A percentile compares a stretch with the other conserved stretches of the same genome.
These are phyloP conservation scores for Antheraea pernyi DNA, from an alignment of 1,140 invertebrate species.

Conservation along the genomic window DNA sequence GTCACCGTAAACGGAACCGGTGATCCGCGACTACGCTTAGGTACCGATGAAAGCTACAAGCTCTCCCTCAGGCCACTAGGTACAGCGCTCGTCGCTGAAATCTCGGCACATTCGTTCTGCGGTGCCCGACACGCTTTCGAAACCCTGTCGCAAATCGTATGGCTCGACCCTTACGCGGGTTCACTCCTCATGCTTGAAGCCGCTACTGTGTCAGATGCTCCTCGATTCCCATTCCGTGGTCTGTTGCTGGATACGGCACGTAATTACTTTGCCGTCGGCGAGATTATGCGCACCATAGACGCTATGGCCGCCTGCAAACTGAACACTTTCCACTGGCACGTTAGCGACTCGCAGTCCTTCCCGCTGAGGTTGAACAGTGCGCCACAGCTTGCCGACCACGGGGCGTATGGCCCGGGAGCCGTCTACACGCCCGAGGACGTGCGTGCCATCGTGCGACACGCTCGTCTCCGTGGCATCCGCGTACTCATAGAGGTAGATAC, in stretches of 20 bases:
- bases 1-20: constrained; percentile 76
- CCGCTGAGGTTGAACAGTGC: constrained; percentile 85
- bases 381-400: constrained; percentile 86
- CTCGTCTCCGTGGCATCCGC: constrained; percentile 84
- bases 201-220: constrained; percentile 80
- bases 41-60: constrained; percentile 88
- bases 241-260: constrained; percentile 88
- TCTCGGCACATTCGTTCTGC: constrained; percentile 85
- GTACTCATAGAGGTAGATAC: constrained; percentile 88
- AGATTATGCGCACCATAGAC: constrained; percentile 86
- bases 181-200: constrained; percentile 81
- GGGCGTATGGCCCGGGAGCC: constrained; percentile 86
- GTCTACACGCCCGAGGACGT: constrained; percentile 86
- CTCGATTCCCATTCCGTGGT: constrained; percentile 84
- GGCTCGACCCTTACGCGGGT: constrained; percentile 83
- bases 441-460: constrained; percentile 82
- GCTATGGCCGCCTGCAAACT: constrained; percentile 90
- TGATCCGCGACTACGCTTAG: constrained; percentile 80
- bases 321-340: constrained; percentile 93
- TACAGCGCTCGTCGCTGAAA: constrained; percentile 80
- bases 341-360: constrained; percentile 91
- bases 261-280: constrained; percentile 85
- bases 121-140: constrained; percentile 89
- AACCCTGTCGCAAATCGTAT: constrained; percentile 89
- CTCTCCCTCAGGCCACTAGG: constrained; percentile 80